A percentile compares a stretch with the other conserved stretches of the same genome.
phyloP scores from a whole-genome alignment of 2,113 vertebrate genomes.

The Saccopteryx bilineata region DNA sequence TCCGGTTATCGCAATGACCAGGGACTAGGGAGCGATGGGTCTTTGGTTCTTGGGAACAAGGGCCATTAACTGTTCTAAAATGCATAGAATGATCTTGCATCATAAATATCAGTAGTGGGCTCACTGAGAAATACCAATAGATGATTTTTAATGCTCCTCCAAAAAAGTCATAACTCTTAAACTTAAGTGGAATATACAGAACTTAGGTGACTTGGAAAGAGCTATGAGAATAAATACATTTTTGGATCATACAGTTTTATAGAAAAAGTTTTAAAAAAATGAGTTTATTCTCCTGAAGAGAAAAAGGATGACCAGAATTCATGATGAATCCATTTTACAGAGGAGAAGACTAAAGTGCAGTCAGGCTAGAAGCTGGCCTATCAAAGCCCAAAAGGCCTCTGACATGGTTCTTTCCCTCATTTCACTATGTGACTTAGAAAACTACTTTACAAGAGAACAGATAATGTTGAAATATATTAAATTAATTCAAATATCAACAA shows the following conservation, averaged over 20 bases:
- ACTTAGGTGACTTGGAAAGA: not conserved
- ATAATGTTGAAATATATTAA: not conserved
- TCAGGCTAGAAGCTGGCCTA: not conserved
- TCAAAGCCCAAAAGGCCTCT: not conserved
- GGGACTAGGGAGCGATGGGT: not conserved
- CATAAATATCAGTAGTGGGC: not conserved
- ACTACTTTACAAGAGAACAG: not conserved
- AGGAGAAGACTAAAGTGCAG: not conserved
- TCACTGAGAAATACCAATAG: not conserved
- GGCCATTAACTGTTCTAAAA: not conserved
- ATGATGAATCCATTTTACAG: not conserved
- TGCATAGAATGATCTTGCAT: not conserved
- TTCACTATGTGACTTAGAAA: not conserved
- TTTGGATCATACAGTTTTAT: not conserved
- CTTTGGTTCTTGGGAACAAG: not conserved
- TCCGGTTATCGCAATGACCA: not conserved
- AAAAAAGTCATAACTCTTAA: not conserved
- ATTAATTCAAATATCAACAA: constrained; percentile 7
- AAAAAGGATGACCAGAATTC: not conserved
- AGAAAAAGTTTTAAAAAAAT: not conserved
- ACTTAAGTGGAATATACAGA: not conserved
- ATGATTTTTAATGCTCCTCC: not conserved
- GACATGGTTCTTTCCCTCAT: not conserved
- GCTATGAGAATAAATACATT: not conserved
- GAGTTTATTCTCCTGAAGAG: not conserved